phyloP scores from a whole-genome alignment of 2,797 vertebrate species.

The Basileuterus tristriatus region DNA sequence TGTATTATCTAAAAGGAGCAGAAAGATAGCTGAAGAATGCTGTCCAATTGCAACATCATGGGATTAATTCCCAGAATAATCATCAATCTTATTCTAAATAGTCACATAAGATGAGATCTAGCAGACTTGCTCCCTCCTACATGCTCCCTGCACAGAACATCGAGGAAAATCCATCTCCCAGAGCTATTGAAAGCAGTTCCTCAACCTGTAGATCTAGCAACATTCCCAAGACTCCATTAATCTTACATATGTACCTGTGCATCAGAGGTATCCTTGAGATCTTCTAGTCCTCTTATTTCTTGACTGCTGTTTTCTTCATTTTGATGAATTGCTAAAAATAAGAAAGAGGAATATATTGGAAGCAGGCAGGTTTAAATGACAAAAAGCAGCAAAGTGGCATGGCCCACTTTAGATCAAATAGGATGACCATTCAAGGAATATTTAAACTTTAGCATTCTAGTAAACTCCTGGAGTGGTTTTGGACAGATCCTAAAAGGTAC shows the following conservation, averaged over 20 bases:
- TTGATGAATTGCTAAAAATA: constrained; percentile 68
- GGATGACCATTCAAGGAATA: background rate
- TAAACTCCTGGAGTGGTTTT: background rate
- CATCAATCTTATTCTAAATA: constrained; percentile 37
- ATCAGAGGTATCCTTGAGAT: constrained; percentile 44
- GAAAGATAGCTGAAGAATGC: constrained; percentile 23
- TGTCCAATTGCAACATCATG: constrained; percentile 21
- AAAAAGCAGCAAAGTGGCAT: background rate
- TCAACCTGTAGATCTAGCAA: constrained; percentile 5
- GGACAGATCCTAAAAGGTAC: background rate
- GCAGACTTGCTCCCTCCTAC: background rate
- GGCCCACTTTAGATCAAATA: background rate
- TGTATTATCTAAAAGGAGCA: constrained; percentile 8
- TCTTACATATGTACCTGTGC: constrained; percentile 69
- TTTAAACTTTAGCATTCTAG: background rate
- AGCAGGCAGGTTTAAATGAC: background rate
- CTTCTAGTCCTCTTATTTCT: constrained; percentile 46
- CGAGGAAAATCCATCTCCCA: background rate
- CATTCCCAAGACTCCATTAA: background rate
- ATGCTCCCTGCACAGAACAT: background rate
- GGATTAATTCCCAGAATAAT: constrained; percentile 17
- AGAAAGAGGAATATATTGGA: constrained; percentile 1
- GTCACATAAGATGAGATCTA: background rate
- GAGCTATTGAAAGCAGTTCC: background rate
- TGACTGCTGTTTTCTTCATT: constrained; percentile 72